Evolutionary conservation across 2,113 vertebrate species (phyloP).

Genomic region (Holacanthus passer): DNA sequence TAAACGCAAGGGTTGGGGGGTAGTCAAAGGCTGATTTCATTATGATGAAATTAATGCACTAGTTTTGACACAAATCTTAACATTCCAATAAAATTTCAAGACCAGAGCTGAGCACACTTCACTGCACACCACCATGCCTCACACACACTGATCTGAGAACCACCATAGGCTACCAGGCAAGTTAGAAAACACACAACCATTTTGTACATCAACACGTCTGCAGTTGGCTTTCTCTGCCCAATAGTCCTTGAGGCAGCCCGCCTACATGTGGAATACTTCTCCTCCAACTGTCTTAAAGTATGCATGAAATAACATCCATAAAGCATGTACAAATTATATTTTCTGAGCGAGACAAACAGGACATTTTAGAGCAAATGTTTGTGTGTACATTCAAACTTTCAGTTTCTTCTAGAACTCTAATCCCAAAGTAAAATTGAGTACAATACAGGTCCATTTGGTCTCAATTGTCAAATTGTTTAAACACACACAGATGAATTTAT

Average conservation of each 20-base stretch:
- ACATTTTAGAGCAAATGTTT: background rate
- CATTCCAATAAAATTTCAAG: slow-evolving; percentile 18
- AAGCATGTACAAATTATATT: background rate
- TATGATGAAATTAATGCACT: slow-evolving; percentile 28
- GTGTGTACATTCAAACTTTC: background rate
- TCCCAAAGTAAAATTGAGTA: background rate
- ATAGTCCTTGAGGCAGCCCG: slow-evolving; percentile 18
- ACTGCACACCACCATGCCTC: background rate
- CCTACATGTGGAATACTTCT: slow-evolving; percentile 17
- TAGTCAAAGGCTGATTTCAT: slow-evolving; percentile 22
- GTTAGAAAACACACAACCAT: background rate
- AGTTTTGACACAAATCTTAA: slow-evolving; percentile 8
- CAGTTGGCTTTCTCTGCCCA: slow-evolving; percentile 9
- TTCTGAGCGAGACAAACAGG: background rate
- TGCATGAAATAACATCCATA: slow-evolving; percentile 1
- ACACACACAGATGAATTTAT: background rate
- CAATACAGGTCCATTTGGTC: background rate
- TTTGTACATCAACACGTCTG: slow-evolving; percentile 15
- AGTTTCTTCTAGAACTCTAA: background rate
- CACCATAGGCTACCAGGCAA: background rate
- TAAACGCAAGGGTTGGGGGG: background rate
- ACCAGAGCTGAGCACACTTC: background rate
- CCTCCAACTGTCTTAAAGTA: background rate
- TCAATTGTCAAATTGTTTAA: background rate
- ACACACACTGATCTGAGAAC: background rate